Evolutionary conservation across 2,797 vertebrate species (phyloP), one percentile per base, ranked within the genome.

Genomic region (Esox masquinongy): DNA sequence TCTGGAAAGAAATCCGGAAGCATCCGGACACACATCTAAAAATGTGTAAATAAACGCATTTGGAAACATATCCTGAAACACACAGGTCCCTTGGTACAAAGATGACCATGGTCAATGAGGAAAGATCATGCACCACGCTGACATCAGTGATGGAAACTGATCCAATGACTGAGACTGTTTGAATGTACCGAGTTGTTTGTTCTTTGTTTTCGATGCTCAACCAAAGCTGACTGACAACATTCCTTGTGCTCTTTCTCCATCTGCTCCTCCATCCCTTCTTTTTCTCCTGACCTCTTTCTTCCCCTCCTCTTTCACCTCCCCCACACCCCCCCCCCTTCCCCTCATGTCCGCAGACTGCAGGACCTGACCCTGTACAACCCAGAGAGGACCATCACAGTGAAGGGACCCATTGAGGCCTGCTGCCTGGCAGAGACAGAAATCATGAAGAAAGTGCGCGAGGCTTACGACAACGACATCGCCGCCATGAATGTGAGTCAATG

Each of bases 391-490:
- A 98, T 99, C 90, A 98, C 97, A 0, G 95, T 98, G 79, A 96
- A 95, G 82, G 97, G 97, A 5, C 85, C 92, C 6, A 95, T 97
- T 0, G 96, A 97, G 78, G 95, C 94, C 69, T 98, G 96, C 90
- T 96, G 96, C 75, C 90, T 87, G 77, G 97, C 97, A 0, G 96
- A 98, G 91, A 94, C 94, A 82, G 97, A 98, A 90, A 94, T 99
- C 90, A 98, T 96, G 95, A 97, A 97, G 93, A 98, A 97, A 91
- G 94, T 99, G 81, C 89, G 97, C 6, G 97, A 99, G 90, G 97
- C 97, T 34, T 98, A 99, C 0, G 97, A 99, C 86, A 98, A 98
- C 0, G 97, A 99, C 26, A 94, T 98, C 9, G 97, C 97, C 0
- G 97, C 97, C 56, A 97, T 98, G 97, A 97, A 97, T 0, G 97